Base-by-base conservation (phyloP, 2,113 vertebrate genomes). In the Microcebus ravelobensis region DNA sequence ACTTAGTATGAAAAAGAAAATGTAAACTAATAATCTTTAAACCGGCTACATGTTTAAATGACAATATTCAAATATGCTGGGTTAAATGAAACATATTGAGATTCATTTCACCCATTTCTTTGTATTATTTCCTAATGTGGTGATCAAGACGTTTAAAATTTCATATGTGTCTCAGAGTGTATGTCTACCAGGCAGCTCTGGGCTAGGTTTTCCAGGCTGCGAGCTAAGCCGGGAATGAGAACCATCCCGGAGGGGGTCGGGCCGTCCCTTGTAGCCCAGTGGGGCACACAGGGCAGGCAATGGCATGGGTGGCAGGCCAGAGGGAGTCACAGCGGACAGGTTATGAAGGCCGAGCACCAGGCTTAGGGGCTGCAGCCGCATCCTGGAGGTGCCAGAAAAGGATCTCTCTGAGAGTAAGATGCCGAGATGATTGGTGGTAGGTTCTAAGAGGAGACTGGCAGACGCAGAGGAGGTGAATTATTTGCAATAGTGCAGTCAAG, bases 381-480 rank as follows among this genome's bases (percentile, higher is more conserved):
- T 48, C 29, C 13, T 17, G 6, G 2, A 81, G 31, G 42, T 14
- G 10, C 14, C 34, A 39, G 12, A 50, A 74, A 80, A 74, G 17
- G n/a, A 73, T 74, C 34, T 95, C 81, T 89, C 68, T 82, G 59
- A 76, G 71, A 36, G 42, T 65, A 86, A 39, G 52, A 57, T 29
- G 65, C 52, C 79, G 52, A 0, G 8, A 67, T 0, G 0, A 42
- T 3, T 50, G 18, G 95, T n/a, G 0, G 0, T 61, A 42, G 92
- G 57, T 91, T 89, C 42, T 48, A 80, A 89, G 68, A 93, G 11
- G 10, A 63, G 97, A 84, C 29, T 20, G 1, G 88, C 89, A 97
- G 97, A 90, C 92, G 92, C 86, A 5, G 10, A 97, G 96, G 88
- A 98, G 95, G 97, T 98, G 97, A 98, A 98, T 95, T 97, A 98